Conservation (phyloP, 2,888 invertebrate genomes). For the Pachydiplax longipennis region DNA sequence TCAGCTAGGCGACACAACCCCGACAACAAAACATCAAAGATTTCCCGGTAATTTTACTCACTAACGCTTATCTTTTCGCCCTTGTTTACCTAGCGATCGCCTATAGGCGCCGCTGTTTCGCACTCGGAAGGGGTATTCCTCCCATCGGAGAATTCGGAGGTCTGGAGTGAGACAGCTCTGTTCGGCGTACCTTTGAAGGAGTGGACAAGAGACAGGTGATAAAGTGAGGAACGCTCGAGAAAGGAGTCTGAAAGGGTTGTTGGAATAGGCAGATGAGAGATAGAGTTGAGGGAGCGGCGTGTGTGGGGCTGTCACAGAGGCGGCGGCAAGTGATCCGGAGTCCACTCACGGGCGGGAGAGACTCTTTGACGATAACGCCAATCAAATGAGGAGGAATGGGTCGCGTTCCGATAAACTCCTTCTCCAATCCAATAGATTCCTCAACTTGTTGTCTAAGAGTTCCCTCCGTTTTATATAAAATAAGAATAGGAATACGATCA, state of each 20-base stretch:
- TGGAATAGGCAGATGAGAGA: neutral
- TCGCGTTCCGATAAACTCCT: neutral
- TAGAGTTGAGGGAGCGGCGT: neutral
- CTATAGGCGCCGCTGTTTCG: too few species aligned
- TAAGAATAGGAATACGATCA: too few species aligned
- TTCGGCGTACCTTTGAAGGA: neutral
- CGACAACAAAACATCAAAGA: neutral
- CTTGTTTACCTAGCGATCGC: too few species aligned
- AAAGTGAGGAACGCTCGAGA: neutral
- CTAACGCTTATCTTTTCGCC: too few species aligned
- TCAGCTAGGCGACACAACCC: neutral
- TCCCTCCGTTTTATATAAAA: too few species aligned
- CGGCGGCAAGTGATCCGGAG: neutral
- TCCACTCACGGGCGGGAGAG: neutral
- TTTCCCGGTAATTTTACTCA: too few species aligned
- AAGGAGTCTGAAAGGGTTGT: neutral
- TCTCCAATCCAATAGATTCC: neutral
- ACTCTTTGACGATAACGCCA: neutral
- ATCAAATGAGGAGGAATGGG: neutral
- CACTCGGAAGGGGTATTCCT: neutral
- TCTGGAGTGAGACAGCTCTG: neutral
- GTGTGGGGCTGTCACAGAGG: neutral
- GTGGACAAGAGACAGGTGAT: neutral
- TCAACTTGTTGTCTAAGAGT: too few species aligned
- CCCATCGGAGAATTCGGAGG: neutral